Evolutionary conservation across 2,888 invertebrate genomes (phyloP).

Genomic region (Dryocosmus kuriphilus): DNA sequence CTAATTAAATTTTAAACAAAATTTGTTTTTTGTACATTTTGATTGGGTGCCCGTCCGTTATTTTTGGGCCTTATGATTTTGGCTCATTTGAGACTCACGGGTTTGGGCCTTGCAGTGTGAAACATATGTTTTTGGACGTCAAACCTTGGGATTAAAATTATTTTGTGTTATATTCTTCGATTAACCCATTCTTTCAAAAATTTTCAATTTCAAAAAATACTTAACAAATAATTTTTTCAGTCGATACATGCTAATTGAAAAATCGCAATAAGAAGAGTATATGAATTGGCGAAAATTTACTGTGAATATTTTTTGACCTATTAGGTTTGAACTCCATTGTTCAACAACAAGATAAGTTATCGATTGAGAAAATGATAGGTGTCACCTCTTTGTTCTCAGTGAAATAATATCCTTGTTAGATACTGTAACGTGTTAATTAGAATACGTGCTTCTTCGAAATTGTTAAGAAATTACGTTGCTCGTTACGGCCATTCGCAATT

Average conservation of each 20-base stretch:
- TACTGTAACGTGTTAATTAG: neutral
- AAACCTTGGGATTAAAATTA: too few relatives aligned
- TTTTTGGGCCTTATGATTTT: too few relatives aligned
- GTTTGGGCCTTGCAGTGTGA: too few relatives aligned
- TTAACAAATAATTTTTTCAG: neutral
- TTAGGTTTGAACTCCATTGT: neutral
- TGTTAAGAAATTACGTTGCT: neutral
- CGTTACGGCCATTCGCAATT: neutral
- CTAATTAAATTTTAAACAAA: too few relatives aligned
- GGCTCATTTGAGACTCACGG: too few relatives aligned
- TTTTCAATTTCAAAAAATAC: neutral
- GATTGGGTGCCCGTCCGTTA: too few relatives aligned
- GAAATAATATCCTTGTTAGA: neutral
- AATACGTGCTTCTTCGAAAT: neutral
- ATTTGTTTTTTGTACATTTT: too few relatives aligned
- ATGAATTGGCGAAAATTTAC: neutral
- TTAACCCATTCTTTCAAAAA: too few relatives aligned
- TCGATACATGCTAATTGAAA: neutral
- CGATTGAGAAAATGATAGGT: neutral
- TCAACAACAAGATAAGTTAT: neutral
- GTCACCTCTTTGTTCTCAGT: slow-evolving; percentile 9
- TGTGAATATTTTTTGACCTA: slow-evolving; percentile 7
- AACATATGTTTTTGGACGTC: too few relatives aligned
- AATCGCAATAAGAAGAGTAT: neutral
- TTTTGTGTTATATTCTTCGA: too few relatives aligned